These are phyloP conservation scores for Rhodinocichla rosea DNA, from an alignment of 2,113 vertebrate species.

Conservation along the genomic window DNA sequence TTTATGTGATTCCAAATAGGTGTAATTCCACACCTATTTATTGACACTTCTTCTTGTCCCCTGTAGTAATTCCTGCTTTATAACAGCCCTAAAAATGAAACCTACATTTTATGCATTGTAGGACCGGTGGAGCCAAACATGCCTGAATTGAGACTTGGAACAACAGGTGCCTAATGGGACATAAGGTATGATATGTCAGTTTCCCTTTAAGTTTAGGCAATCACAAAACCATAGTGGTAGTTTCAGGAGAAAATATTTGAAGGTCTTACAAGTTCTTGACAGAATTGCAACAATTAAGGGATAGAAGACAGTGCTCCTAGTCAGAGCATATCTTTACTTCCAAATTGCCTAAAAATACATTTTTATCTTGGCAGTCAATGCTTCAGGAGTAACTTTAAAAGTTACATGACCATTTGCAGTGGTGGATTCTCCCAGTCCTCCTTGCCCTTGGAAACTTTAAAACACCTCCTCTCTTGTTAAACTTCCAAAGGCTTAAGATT, in stretches of 20 bases:
- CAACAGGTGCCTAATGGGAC: neutral
- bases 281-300: neutral
- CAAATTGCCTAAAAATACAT: neutral
- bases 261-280: neutral
- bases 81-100: neutral
- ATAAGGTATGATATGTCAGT: neutral
- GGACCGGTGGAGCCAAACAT: fast-evolving
- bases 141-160: neutral
- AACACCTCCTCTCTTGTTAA: neutral
- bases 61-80: neutral
- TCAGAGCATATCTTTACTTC: neutral
- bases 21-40: neutral
- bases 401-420: neutral
- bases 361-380: neutral
- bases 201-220: neutral
- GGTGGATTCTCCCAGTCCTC: neutral
- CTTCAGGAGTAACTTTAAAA: neutral
- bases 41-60: neutral
- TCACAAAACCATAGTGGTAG: neutral
- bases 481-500: neutral
- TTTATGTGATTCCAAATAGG: neutral
- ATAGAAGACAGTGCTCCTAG: neutral
- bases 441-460: neutral
- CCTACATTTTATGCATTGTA: neutral
- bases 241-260: neutral